Evolutionary conservation across 2,888 invertebrate genomes (phyloP), one percentile per base, ranked within the genome.

Genomic region (Stratiomys singularior): DNA sequence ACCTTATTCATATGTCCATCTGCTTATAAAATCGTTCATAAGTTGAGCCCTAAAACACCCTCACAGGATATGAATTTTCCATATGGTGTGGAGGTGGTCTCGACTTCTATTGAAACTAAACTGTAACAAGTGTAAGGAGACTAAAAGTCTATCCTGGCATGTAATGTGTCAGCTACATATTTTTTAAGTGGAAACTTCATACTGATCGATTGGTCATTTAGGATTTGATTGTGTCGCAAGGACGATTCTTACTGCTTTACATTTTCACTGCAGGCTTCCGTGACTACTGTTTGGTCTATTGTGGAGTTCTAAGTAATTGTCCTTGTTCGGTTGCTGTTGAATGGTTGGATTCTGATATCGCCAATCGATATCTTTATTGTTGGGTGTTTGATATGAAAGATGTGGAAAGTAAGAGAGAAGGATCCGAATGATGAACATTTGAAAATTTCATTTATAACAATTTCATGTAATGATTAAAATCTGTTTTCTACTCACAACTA

Each of bases 161-260:
- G n/a, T n/a, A n/a, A n/a, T n/a, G n/a, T n/a, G n/a, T n/a, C n/a
- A n/a, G n/a, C n/a, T n/a, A n/a, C n/a, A n/a, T n/a, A n/a, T n/a
- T n/a, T n/a, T n/a, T n/a, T n/a, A n/a, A n/a, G n/a, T 37, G 9
- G 37, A 23, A 27, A 63, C 27, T 27, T 27, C 2, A 5, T 74
- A 21, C 56, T 74, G 74, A 74, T 74, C 44, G 74, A 74, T 74
- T 37, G 74, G 74, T 74, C 74, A 74, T 74, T 11, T 18, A 74
- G 74, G 74, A 74, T 15, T 58, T 21, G 60, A 13, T n/a, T 37
- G 18, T 7, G 60, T 23, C 58, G 37, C 23, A 60, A 60, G 21
- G 2, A 21, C 18, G 37, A 37, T 13, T 66, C 21, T 9, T 37
- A 3, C 37, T 9, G 37, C 3, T 37, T 37, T 9, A 37, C 9